These are phyloP conservation scores for Isurus oxyrinchus DNA, from an alignment of 2,113 vertebrate genomes.

Conservation along the genomic window DNA sequence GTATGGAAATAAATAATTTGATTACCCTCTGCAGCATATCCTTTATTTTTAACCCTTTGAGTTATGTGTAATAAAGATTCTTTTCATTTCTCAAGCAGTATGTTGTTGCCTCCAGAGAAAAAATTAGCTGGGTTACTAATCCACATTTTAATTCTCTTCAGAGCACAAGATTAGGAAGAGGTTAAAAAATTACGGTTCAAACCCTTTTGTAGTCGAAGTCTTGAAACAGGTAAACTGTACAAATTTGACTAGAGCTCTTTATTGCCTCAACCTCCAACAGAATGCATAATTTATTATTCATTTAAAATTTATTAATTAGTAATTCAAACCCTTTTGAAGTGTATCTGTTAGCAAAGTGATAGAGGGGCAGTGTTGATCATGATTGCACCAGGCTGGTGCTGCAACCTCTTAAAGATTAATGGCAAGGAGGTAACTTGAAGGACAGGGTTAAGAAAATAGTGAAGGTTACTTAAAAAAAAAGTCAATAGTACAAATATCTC, in stretches of 20 bases:
- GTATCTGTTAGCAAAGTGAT: not conserved
- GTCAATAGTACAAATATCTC: not conserved
- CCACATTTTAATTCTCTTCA: not conserved
- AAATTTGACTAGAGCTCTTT: not conserved
- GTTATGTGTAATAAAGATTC: not conserved
- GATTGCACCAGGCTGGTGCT: not conserved
- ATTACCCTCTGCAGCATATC: not conserved
- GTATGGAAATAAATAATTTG: not conserved
- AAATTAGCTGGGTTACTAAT: not conserved
- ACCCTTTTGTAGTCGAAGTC: not conserved
- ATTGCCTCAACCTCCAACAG: not conserved
- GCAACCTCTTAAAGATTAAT: not conserved
- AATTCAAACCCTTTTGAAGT: not conserved
- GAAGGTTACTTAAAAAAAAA: not conserved
- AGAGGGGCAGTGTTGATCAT: not conserved
- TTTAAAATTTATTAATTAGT: not conserved
- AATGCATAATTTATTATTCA: not conserved
- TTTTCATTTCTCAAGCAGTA: not conserved
- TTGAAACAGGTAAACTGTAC: not conserved
- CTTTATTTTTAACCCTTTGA: constrained; percentile 22
- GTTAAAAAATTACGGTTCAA: not conserved
- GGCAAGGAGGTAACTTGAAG: not conserved
- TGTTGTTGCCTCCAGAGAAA: not conserved
- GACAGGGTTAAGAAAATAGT: not conserved
- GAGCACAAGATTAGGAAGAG: not conserved